phyloP scores from a whole-genome alignment of 2,113 vertebrate genomes.

The human (Homo sapiens) region DNA sequence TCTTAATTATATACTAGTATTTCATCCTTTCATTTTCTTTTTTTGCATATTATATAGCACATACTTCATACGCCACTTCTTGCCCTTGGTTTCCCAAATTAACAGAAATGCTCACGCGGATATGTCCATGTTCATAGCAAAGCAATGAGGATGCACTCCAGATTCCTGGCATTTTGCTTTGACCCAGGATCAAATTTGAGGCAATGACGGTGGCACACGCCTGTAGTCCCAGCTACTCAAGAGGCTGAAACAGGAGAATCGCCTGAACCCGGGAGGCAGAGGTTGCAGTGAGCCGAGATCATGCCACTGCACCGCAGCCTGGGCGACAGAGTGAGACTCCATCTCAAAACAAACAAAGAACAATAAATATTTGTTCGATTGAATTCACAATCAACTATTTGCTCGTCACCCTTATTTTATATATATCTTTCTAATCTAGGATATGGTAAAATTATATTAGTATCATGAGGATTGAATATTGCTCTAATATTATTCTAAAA shows the following conservation, averaged over 20 bases:
- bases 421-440: background rate
- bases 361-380: background rate
- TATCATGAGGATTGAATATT: background rate
- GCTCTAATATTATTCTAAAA: conserved; percentile 19
- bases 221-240: too few relatives aligned
- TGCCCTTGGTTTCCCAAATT: background rate
- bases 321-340: too few relatives aligned
- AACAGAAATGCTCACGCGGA: background rate
- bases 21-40: background rate
- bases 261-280: too few relatives aligned
- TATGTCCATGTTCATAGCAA: background rate
- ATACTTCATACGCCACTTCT: background rate
- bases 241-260: too few relatives aligned
- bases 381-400: background rate
- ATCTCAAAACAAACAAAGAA: too few relatives aligned
- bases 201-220: background rate
- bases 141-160: background rate
- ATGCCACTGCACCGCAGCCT: too few relatives aligned
- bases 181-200: background rate
- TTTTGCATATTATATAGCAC: background rate
- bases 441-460: conserved; percentile 25
- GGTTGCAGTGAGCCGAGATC: too few relatives aligned
- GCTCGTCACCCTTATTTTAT: background rate
- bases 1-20: background rate
- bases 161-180: conserved; percentile 20